Conservation (phyloP, 2,113 vertebrate species). For the Mus pahari region DNA sequence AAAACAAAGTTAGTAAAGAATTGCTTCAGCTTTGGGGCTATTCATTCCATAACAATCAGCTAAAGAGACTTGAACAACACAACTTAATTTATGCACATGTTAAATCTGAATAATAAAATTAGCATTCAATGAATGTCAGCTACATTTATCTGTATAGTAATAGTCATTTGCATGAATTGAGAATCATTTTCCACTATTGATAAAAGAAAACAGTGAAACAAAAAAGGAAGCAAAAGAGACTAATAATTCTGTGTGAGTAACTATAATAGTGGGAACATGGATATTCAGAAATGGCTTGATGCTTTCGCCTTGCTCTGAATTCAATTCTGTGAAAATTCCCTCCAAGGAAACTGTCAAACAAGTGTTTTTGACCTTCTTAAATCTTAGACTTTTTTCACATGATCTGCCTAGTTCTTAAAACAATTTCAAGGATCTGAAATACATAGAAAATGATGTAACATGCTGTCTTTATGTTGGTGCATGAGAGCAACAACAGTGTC, state of each 20-base stretch:
- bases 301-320: slow-evolving; percentile 25
- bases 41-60: slow-evolving; percentile 77
- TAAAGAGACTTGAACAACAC: slow-evolving; percentile 78
- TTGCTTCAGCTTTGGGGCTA: slow-evolving; percentile 68
- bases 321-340: slow-evolving; percentile 8
- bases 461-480: neutral
- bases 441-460: neutral
- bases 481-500: neutral
- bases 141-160: slow-evolving; percentile 77
- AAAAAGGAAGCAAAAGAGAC: slow-evolving; percentile 66
- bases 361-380: slow-evolving; percentile 34
- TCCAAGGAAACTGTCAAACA: slow-evolving; percentile 40
- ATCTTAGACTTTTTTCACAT: neutral
- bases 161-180: slow-evolving; percentile 79
- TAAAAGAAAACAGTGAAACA: slow-evolving; percentile 71
- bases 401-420: neutral
- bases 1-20: slow-evolving; percentile 81
- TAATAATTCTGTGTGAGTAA: slow-evolving; percentile 66
- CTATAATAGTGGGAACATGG: slow-evolving; percentile 50
- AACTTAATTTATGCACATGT: slow-evolving; percentile 82
- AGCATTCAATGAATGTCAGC: slow-evolving; percentile 77
- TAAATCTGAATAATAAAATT: slow-evolving; percentile 80
- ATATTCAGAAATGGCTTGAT: slow-evolving; percentile 43
- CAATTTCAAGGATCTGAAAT: slow-evolving; percentile 10
- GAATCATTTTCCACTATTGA: slow-evolving; percentile 72